phyloP scores from a whole-genome alignment of 1,140 invertebrate species.

The Nautilus pompilius region DNA sequence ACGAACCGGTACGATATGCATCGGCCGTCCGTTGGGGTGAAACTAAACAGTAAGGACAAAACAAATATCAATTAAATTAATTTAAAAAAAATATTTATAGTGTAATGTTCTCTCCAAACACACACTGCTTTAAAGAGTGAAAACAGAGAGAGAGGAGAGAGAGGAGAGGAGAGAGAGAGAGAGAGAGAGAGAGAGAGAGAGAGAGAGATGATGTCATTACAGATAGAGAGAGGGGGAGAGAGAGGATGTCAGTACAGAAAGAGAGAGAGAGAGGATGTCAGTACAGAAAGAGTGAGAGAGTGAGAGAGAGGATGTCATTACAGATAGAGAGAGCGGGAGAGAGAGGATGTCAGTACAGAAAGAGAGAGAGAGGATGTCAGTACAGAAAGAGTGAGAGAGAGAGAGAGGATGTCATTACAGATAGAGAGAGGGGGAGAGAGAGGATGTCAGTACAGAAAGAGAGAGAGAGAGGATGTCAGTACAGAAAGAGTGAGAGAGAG shows the following conservation, averaged over 20 bases:
- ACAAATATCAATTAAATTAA: too few species aligned
- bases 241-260: neutral
- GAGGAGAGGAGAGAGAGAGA: neutral
- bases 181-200: neutral
- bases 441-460: neutral
- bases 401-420: neutral
- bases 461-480: neutral
- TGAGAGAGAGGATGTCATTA: too few species aligned
- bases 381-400: neutral
- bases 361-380: neutral
- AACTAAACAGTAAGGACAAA: too few species aligned
- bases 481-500: neutral
- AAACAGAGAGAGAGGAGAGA: too few species aligned
- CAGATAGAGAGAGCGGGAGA: neutral
- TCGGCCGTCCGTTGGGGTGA: too few species aligned
- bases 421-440: neutral
- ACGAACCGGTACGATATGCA: too few species aligned
- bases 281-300: neutral
- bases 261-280: neutral
- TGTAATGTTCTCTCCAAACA: too few species aligned
- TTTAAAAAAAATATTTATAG: too few species aligned
- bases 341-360: too few species aligned
- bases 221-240: neutral
- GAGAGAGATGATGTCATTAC: neutral
- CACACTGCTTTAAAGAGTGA: too few species aligned